A percentile compares a stretch with the other conserved stretches of the same genome.
These are phyloP conservation scores for Pristionchus mayeri DNA, from an alignment of 2,888 invertebrate genomes.

Conservation along the genomic window DNA sequence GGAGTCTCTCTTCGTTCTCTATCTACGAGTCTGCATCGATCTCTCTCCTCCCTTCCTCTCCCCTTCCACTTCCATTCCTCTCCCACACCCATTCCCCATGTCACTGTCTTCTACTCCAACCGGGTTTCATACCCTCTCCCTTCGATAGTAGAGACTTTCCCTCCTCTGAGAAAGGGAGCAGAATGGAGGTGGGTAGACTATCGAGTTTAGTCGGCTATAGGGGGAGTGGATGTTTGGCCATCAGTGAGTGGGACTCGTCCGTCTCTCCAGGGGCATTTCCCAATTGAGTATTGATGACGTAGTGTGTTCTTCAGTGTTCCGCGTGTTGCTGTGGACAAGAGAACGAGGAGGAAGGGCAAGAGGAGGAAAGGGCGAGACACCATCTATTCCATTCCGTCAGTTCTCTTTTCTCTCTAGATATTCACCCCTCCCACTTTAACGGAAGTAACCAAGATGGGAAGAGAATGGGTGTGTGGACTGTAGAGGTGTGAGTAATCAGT, in stretches of 20 bases:
- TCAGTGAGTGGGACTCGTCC: too few relatives aligned
- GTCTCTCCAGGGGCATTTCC: neutral
- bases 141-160: neutral
- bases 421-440: neutral
- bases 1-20: slow-evolving; percentile 44
- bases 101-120: neutral
- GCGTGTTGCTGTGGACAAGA: slow-evolving; percentile 21
- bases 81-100: too few relatives aligned
- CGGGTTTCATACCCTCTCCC: neutral
- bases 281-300: neutral
- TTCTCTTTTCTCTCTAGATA: neutral
- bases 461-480: slow-evolving; percentile 1
- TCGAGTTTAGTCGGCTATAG: neutral
- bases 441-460: neutral
- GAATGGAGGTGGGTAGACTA: slow-evolving; percentile 16
- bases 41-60: slow-evolving; percentile 9
- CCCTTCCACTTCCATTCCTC: neutral
- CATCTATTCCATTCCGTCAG: slow-evolving; percentile 41
- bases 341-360: slow-evolving; percentile 6
- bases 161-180: neutral
- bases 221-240: neutral
- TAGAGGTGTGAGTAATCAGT: neutral
- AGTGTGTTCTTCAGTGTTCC: slow-evolving; percentile 10
- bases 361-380: slow-evolving; percentile 16
- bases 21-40: slow-evolving; percentile 27